Percentiles rank a stretch among this genome's conserved stretches.
These are phyloP conservation scores for Catharus minimus DNA, from an alignment of 2,113 vertebrate genomes.

Conservation along the genomic window DNA sequence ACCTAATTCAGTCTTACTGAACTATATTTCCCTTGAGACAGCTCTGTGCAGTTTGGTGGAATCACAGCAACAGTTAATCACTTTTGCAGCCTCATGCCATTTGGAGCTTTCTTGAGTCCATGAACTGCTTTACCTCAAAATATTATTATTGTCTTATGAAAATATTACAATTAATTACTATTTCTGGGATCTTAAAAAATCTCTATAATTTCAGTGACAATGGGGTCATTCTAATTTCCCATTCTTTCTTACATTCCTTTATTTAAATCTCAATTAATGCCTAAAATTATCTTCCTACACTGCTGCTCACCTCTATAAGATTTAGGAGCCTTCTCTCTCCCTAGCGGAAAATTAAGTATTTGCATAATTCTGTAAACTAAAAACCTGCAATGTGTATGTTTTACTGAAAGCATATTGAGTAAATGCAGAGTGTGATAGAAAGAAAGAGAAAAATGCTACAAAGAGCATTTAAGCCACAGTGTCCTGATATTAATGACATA, in stretches of 20 bases:
- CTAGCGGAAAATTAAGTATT: background rate
- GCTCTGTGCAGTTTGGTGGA: background rate
- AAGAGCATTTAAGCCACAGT: background rate
- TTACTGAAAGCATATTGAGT: background rate
- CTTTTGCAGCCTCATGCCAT: background rate
- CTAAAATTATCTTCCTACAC: background rate
- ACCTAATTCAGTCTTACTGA: background rate
- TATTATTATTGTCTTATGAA: background rate
- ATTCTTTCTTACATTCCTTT: background rate
- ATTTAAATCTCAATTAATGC: background rate
- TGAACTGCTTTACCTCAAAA: background rate
- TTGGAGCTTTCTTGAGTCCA: background rate
- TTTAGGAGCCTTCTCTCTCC: background rate
- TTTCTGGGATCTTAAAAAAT: background rate
- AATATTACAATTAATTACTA: background rate
- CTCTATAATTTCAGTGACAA: background rate
- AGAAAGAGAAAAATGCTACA: background rate
- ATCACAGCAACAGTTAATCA: background rate
- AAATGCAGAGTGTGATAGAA: background rate
- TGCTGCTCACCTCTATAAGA: background rate
- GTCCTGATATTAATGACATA: constrained; percentile 5
- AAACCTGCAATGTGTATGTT: background rate
- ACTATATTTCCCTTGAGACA: background rate
- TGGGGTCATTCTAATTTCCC: background rate
- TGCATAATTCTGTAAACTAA: background rate